Percentiles rank a stretch among this genome's conserved stretches.
phyloP scores from a whole-genome alignment of 2,797 vertebrate genomes.

The Borostomias antarcticus region DNA sequence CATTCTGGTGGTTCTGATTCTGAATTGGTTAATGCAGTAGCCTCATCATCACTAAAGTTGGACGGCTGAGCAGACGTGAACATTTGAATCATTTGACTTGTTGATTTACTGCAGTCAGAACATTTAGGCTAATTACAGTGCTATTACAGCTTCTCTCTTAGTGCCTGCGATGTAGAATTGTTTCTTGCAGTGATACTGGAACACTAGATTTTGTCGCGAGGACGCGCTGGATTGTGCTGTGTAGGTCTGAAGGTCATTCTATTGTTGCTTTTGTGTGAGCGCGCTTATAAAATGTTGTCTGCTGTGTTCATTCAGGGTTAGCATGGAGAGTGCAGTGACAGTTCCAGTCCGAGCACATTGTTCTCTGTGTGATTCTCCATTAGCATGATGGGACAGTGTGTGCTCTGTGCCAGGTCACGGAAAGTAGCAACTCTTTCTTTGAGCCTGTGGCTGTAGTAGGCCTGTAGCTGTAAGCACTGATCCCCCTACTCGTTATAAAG shows the following conservation, averaged over 20 bases:
- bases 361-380: conserved; percentile 48
- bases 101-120: no score
- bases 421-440: conserved; percentile 25
- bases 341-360: conserved; percentile 45
- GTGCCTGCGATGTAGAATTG: background rate
- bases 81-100: no score
- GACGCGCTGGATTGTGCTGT: no score
- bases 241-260: background rate
- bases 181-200: background rate
- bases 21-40: background rate
- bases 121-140: background rate
- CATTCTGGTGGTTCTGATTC: background rate
- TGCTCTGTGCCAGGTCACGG: conserved; percentile 64
- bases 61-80: background rate
- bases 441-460: no score
- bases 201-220: no score
- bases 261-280: background rate
- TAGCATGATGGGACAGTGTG: conserved; percentile 62
- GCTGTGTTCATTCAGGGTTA: conserved; percentile 45
- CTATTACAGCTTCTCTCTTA: background rate
- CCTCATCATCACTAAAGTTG: background rate
- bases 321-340: conserved; percentile 62
- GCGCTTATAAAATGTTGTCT: conserved; percentile 30
- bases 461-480: no score
- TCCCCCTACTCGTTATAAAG: background rate